Percentiles rank a stretch among this genome's conserved stretches.
Evolutionary conservation across 1,140 invertebrate species (phyloP).

Genomic region (Scaptomyza montana): DNA sequence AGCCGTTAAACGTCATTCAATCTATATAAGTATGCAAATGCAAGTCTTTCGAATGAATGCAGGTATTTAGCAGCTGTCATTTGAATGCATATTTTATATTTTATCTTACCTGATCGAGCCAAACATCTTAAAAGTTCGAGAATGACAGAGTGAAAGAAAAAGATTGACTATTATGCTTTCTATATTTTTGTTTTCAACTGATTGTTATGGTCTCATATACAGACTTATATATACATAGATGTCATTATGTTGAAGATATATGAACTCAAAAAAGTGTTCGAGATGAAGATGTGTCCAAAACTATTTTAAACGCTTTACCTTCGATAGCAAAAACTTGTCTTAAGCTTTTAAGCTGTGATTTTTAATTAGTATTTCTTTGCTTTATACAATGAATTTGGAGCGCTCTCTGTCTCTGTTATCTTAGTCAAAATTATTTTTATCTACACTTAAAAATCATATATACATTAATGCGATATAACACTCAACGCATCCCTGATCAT

Average conservation of each 20-base stretch:
- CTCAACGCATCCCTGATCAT: too few species aligned
- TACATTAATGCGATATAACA: too few species aligned
- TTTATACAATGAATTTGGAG: too few species aligned
- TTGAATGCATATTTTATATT: slow-evolving; percentile 18
- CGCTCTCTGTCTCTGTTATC: too few species aligned
- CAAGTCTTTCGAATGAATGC: neutral
- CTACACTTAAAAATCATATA: too few species aligned
- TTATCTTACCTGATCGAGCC: neutral
- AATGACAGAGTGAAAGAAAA: neutral
- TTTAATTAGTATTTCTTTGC: too few species aligned
- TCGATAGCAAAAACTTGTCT: too few species aligned
- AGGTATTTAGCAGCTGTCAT: slow-evolving; percentile 8
- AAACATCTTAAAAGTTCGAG: neutral
- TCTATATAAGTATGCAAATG: slow-evolving; percentile 19
- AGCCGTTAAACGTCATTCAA: slow-evolving; percentile 30
- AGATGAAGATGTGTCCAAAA: too few species aligned
- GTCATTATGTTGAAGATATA: neutral
- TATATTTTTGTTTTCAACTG: neutral
- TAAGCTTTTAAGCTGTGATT: too few species aligned
- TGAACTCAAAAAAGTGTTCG: too few species aligned
- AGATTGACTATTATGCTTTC: neutral
- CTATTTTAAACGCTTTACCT: too few species aligned
- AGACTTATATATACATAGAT: neutral
- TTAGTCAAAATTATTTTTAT: too few species aligned
- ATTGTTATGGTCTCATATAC: neutral